Conservation (phyloP, 1,140 invertebrate species). For the Palaemon carinicauda region DNA sequence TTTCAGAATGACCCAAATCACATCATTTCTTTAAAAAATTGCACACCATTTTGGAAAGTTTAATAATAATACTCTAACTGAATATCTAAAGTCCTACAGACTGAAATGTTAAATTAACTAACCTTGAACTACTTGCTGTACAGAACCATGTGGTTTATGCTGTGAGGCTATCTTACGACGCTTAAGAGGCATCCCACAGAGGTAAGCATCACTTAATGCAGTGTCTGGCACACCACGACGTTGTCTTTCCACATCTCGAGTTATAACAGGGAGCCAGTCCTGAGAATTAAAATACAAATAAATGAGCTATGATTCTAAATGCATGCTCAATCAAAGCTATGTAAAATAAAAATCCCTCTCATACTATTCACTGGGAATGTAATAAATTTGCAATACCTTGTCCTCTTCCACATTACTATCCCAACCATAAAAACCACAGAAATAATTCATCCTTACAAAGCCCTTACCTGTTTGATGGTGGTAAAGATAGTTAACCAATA, state of each 20-base stretch:
- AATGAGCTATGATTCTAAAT: not conserved
- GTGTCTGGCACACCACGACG: slow-evolving; percentile 45
- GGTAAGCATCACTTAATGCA: slow-evolving; percentile 76
- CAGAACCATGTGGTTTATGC: slow-evolving; percentile 59
- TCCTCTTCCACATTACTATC: not conserved
- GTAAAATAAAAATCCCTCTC: no score
- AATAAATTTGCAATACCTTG: not conserved
- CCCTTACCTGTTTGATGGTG: no score
- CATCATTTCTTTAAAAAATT: not conserved
- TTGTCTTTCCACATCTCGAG: slow-evolving; percentile 75
- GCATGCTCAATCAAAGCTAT: not conserved
- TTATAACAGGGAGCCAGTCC: slow-evolving; percentile 86
- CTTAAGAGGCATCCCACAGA: slow-evolving; percentile 82
- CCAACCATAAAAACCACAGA: not conserved
- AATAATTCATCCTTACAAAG: not conserved
- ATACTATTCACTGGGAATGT: not conserved
- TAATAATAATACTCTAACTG: not conserved
- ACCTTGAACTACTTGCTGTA: slow-evolving; percentile 54
- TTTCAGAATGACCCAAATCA: no score
- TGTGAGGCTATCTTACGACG: slow-evolving; percentile 75
- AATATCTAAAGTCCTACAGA: not conserved
- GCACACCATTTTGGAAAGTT: not conserved
- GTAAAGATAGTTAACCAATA: no score
- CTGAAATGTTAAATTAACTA: not conserved
- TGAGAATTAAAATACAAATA: slow-evolving; percentile 61